Evolutionary conservation across 2,113 vertebrate genomes (phyloP).

Genomic region (Callocephalon fimbriatum): DNA sequence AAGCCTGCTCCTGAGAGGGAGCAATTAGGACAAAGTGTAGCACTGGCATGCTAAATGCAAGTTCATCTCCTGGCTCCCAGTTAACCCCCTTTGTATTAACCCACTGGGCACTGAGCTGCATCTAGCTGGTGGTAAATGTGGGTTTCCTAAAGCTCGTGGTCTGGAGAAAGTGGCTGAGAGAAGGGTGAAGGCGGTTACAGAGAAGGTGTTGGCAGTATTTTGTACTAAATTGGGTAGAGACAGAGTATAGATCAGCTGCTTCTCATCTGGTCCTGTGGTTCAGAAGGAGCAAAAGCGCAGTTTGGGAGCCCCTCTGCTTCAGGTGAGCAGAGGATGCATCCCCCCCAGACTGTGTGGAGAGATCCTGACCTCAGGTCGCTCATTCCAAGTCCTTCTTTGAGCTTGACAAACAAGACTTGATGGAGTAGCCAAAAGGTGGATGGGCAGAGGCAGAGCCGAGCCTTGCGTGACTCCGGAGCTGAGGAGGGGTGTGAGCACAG

Average conservation of each 20-base stretch:
- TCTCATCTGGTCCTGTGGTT: background rate
- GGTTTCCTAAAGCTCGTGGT: background rate
- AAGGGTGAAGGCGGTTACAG: background rate
- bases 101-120: background rate
- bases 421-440: background rate
- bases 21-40: constrained; percentile 52
- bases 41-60: background rate
- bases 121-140: accelerated
- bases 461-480: constrained; percentile 34
- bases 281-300: background rate
- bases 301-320: background rate
- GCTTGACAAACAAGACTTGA: background rate
- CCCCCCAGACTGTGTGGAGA: background rate
- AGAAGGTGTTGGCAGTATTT: accelerated
- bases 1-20: constrained; percentile 38
- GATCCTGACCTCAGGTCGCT: background rate
- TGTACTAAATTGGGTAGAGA: accelerated
- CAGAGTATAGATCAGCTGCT: accelerated
- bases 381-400: background rate
- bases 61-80: background rate
- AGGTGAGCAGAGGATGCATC: background rate
- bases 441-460: background rate
- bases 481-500: background rate
- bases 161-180: background rate
- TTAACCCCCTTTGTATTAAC: background rate